A percentile compares a stretch with the other conserved stretches of the same genome.
phyloP scores from a whole-genome alignment of 2,797 vertebrate genomes.

The Gymnopithys bicolor region DNA sequence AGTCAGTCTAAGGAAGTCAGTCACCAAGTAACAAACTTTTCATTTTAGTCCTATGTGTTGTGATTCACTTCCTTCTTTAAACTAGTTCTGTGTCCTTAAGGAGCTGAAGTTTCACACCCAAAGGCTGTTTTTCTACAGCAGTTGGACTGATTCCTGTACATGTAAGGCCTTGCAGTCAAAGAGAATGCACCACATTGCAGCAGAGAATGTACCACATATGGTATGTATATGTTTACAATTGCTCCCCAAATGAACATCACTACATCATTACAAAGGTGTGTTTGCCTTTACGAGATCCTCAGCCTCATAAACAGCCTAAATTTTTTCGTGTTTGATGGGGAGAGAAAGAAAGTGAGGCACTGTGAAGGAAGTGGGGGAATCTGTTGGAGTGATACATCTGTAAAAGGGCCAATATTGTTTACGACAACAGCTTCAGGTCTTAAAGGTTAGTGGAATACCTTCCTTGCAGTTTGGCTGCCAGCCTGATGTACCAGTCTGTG shows the following conservation, averaged over 20 bases:
- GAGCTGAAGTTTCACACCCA: not conserved
- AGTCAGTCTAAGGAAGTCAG: not conserved
- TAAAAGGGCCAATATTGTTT: not conserved
- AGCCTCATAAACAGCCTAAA: not conserved
- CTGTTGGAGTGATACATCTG: not conserved
- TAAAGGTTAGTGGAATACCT: not conserved
- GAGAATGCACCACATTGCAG: not conserved
- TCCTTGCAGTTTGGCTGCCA: not conserved
- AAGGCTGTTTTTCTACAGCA: not conserved
- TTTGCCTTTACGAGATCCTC: not conserved
- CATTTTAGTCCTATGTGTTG: not conserved
- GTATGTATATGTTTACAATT: not conserved
- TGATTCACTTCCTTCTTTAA: constrained; percentile 34
- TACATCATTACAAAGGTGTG: fast-evolving
- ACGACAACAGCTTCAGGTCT: not conserved
- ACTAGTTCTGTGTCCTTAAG: not conserved
- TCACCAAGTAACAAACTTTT: not conserved
- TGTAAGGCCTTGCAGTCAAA: not conserved
- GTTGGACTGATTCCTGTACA: not conserved
- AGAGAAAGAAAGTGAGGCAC: not conserved
- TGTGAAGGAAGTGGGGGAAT: not conserved
- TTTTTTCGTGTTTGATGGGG: not conserved
- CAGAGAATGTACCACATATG: not conserved
- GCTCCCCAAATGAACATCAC: not conserved
- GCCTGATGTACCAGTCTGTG: not conserved